Conservation (phyloP, 2,113 vertebrate species). For the Perccottus glenii region DNA sequence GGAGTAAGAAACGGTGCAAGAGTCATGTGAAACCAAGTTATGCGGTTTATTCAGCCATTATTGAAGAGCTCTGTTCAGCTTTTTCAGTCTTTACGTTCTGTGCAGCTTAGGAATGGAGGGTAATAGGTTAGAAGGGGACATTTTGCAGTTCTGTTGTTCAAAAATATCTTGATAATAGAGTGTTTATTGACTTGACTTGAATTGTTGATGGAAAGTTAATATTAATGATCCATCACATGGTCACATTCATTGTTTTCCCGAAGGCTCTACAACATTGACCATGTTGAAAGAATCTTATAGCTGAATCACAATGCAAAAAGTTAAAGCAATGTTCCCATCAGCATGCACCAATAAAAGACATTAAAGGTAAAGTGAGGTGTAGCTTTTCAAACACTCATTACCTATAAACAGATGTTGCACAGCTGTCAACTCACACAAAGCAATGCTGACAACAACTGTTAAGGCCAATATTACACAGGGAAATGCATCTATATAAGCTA, state of each 20-base stretch:
- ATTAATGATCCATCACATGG: conserved; percentile 73
- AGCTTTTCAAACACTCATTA: conserved; percentile 72
- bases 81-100: neutral
- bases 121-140: neutral
- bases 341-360: conserved; percentile 70
- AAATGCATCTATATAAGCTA: conserved; percentile 69
- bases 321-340: conserved; percentile 66
- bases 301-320: conserved; percentile 68
- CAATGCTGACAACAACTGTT: conserved; percentile 75
- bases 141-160: conserved; percentile 26
- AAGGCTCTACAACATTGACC: conserved; percentile 58
- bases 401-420: conserved; percentile 80
- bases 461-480: conserved; percentile 62
- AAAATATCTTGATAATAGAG: conserved; percentile 55
- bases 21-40: conserved; percentile 48
- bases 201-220: conserved; percentile 74
- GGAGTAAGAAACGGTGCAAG: conserved; percentile 25
- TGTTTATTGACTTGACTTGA: conserved; percentile 67
- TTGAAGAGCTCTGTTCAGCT: conserved; percentile 35
- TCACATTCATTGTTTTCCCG: conserved; percentile 45
- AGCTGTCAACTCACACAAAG: conserved; percentile 73
- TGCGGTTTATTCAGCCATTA: conserved; percentile 62
- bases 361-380: conserved; percentile 77
- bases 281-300: conserved; percentile 54
- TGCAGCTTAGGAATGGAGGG: conserved; percentile 9